These are phyloP conservation scores for Linurgus olivaceus DNA, from an alignment of 2,797 vertebrate species.

Conservation along the genomic window DNA sequence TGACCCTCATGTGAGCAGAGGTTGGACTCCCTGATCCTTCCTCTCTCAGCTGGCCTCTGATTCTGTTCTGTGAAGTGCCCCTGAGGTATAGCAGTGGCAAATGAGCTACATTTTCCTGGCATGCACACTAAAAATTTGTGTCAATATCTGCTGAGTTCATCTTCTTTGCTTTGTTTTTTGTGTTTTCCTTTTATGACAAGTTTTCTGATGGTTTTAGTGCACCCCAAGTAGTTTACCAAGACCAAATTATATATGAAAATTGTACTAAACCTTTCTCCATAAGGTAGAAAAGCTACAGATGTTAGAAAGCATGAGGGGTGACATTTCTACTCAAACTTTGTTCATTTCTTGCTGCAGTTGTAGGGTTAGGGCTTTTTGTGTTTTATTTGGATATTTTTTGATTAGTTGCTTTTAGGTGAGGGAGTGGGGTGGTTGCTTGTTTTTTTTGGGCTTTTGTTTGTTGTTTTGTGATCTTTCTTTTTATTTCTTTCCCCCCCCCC, in stretches of 20 bases:
- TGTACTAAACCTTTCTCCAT: neutral
- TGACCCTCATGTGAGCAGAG: neutral
- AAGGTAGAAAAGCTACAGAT: neutral
- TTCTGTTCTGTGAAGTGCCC: neutral
- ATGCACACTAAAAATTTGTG: neutral
- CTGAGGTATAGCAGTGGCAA: neutral
- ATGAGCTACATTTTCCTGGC: neutral
- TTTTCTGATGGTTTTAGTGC: neutral
- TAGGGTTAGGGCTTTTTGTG: accelerated
- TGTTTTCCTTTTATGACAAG: neutral
- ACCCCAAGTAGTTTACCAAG: neutral
- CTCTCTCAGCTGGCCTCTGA: neutral
- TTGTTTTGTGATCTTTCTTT: neutral
- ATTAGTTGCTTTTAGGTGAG: neutral
- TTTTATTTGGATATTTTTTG: accelerated
- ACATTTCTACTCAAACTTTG: neutral
- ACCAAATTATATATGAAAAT: neutral
- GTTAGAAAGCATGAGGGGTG: neutral
- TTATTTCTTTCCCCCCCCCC: neutral
- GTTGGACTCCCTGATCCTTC: neutral
- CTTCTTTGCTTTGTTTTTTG: neutral
- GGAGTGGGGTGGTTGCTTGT: neutral
- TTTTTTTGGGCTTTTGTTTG: neutral
- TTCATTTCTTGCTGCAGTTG: neutral
- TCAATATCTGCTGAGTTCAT: neutral